Conservation (phyloP, 2,797 vertebrate genomes). For the Heliangelus exortis region DNA sequence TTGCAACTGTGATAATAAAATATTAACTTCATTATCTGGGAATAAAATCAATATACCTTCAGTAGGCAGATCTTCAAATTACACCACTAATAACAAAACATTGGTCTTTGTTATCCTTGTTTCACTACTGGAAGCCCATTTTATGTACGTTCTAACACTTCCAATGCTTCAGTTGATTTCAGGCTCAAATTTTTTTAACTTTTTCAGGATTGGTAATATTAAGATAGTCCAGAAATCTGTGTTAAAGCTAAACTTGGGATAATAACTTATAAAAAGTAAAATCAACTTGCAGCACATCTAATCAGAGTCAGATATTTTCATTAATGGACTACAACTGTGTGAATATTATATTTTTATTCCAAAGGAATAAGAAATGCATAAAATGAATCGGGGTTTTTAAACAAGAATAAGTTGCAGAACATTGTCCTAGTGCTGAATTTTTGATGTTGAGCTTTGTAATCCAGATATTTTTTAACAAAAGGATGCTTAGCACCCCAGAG, state of each 20-base stretch:
- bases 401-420: not conserved
- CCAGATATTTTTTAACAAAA: not conserved
- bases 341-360: not conserved
- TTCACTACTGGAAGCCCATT: not conserved
- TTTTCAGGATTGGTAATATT: not conserved
- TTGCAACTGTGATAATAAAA: not conserved
- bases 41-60: not conserved
- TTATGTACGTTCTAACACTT: not conserved
- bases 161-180: not conserved
- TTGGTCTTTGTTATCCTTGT: not conserved
- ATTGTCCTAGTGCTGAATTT: not conserved
- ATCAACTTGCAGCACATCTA: not conserved
- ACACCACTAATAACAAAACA: not conserved
- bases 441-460: not conserved
- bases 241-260: not conserved
- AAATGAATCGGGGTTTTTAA: not conserved
- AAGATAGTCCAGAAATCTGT: not conserved
- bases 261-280: not conserved
- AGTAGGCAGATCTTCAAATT: not conserved
- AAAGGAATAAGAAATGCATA: not conserved
- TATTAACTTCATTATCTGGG: not conserved
- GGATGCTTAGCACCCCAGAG: not conserved
- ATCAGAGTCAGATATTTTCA: not conserved
- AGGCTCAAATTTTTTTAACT: not conserved
- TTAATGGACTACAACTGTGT: not conserved